Evolutionary conservation across 1,140 invertebrate species (phyloP).

Genomic region (Formica selysi): DNA sequence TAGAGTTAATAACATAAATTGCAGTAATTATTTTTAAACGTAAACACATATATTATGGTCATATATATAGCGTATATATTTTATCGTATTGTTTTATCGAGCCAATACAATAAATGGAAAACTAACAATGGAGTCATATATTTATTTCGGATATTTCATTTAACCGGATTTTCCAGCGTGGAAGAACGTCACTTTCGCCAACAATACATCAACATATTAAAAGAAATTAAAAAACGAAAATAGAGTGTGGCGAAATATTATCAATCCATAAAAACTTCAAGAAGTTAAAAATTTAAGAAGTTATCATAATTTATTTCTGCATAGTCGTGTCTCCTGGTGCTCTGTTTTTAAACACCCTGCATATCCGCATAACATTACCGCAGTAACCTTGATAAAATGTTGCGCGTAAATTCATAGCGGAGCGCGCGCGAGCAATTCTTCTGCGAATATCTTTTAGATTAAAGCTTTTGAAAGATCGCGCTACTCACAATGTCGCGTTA

Average conservation of each 20-base stretch:
- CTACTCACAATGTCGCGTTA: slow-evolving; percentile 19
- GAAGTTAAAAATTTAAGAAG: neutral
- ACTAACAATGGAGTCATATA: neutral
- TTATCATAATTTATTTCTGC: neutral
- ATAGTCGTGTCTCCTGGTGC: neutral
- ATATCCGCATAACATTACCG: slow-evolving; percentile 48
- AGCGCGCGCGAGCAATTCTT: slow-evolving; percentile 2
- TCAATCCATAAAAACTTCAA: neutral
- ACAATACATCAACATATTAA: neutral
- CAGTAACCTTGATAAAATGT: slow-evolving; percentile 55
- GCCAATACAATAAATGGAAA: neutral
- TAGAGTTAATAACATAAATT: neutral
- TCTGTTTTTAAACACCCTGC: slow-evolving; percentile 22
- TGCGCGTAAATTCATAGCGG: slow-evolving; percentile 22
- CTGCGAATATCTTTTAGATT: slow-evolving; percentile 9
- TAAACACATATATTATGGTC: too few relatives aligned
- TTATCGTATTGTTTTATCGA: neutral
- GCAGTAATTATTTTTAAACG: neutral
- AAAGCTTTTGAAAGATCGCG: slow-evolving; percentile 25
- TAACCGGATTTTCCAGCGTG: neutral
- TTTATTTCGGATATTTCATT: neutral
- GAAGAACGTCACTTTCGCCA: neutral
- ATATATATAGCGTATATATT: neutral
- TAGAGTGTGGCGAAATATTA: neutral
- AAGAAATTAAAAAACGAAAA: neutral